A percentile compares a stretch with the other conserved stretches of the same genome.
Evolutionary conservation across 53 echinoderm and acorn worm species (phyloP).

Genomic region (Arbacia lixula): DNA sequence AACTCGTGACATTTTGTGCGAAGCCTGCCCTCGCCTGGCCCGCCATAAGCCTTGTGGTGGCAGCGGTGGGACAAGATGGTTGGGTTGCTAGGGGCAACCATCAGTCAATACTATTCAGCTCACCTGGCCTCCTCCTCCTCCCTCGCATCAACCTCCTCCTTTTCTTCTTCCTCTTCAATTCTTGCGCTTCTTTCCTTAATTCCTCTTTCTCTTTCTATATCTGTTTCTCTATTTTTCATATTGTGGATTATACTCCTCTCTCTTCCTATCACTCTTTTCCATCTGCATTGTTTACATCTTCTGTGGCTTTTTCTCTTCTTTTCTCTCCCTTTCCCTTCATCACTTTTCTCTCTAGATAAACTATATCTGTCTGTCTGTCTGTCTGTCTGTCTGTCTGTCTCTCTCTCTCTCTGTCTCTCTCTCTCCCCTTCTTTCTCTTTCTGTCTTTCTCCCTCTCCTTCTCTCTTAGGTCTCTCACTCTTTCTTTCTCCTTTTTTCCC

Average conservation of each 20-base stretch:
- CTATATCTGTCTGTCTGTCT: background rate
- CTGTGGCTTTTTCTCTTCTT: background rate
- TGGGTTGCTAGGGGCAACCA: slow-evolving; percentile 8
- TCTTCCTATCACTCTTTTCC: too few species aligned
- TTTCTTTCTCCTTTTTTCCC: background rate
- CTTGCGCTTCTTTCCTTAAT: too few species aligned
- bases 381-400: background rate
- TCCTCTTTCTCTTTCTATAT: too few species aligned
- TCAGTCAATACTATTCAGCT: background rate
- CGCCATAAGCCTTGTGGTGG: too few species aligned
- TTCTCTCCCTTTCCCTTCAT: background rate
- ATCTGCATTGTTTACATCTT: background rate
- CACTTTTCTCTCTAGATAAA: background rate
- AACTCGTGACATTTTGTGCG: background rate
- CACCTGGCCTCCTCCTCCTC: background rate
- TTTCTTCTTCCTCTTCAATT: background rate
- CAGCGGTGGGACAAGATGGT: too few species aligned
- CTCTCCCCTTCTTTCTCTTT: background rate
- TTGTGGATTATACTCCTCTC: too few species aligned
- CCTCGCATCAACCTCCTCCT: background rate
- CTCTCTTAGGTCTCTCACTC: background rate
- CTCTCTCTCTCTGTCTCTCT: background rate
- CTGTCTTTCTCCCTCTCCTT: background rate
- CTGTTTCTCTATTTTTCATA: too few species aligned
- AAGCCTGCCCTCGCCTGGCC: too few species aligned